These are phyloP conservation scores for Apostichopus japonicus DNA, from an alignment of 35 echinoderm and acorn worm genomes.

Conservation along the genomic window DNA sequence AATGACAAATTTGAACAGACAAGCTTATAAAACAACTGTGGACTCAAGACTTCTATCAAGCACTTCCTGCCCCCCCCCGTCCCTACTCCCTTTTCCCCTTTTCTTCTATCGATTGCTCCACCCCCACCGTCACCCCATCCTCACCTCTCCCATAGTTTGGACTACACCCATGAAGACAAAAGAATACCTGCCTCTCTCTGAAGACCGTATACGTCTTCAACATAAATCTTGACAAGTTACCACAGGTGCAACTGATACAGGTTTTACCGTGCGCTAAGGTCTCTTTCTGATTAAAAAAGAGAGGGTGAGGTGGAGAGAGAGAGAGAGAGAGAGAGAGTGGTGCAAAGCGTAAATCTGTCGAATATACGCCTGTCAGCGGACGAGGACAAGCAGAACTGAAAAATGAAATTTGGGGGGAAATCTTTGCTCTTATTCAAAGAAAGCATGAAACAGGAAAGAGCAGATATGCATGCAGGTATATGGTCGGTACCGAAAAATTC, in stretches of 20 bases:
- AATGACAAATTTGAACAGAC: too few relatives aligned
- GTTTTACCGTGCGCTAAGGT: not conserved
- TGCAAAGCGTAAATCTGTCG: constrained; percentile 11
- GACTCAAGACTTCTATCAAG: not conserved
- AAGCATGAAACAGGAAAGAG: not conserved
- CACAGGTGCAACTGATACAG: constrained; percentile 6
- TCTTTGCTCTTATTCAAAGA: not conserved
- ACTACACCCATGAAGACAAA: not conserved
- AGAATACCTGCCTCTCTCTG: not conserved
- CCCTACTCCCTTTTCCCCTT: not conserved
- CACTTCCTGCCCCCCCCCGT: not conserved
- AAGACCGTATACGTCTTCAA: not conserved
- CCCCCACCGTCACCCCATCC: too few relatives aligned
- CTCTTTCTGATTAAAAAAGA: not conserved
- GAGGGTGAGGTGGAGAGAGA: not conserved
- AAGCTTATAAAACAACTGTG: too few relatives aligned
- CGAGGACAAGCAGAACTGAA: not conserved
- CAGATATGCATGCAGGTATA: not conserved
- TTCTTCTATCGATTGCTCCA: not conserved
- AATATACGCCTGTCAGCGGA: not conserved
- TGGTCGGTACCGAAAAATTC: not conserved
- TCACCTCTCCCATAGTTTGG: too few relatives aligned
- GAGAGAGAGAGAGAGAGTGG: not conserved
- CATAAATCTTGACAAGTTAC: constrained; percentile 1
- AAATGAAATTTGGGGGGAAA: not conserved